Conservation (phyloP, 2,797 vertebrate genomes). For the Falco peregrinus region DNA sequence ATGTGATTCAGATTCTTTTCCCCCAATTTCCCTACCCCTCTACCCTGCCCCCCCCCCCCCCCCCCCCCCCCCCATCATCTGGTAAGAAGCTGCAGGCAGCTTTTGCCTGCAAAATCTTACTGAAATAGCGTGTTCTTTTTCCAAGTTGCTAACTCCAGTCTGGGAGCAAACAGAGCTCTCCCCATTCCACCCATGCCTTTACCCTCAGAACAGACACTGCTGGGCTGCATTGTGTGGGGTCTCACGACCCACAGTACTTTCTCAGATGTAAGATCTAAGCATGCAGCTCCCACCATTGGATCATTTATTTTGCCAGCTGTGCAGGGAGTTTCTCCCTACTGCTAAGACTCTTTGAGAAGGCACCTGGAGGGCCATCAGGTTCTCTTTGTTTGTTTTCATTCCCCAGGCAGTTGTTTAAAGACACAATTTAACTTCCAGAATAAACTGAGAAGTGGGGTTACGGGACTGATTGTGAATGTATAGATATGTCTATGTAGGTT, state of each 20-base stretch:
- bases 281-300: neutral
- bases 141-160: neutral
- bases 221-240: neutral
- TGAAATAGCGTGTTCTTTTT: neutral
- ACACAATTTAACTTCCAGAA: neutral
- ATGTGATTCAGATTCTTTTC: rapidly evolving
- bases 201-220: neutral
- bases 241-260: neutral
- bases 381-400: neutral
- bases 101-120: neutral
- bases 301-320: slow-evolving; percentile 44
- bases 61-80: too few species aligned
- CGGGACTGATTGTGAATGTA: neutral
- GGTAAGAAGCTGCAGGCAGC: neutral
- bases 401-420: neutral
- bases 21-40: too few species aligned
- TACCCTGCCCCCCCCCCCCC: too few species aligned
- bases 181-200: neutral
- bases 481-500: neutral
- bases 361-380: neutral
- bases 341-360: neutral
- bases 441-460: neutral
- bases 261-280: neutral
- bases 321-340: neutral
- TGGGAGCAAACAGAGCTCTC: neutral